Percentiles rank a stretch among this genome's conserved stretches.
These are phyloP conservation scores for Macrobrachium rosenbergii DNA, from an alignment of 1,140 invertebrate species.

Conservation along the genomic window DNA sequence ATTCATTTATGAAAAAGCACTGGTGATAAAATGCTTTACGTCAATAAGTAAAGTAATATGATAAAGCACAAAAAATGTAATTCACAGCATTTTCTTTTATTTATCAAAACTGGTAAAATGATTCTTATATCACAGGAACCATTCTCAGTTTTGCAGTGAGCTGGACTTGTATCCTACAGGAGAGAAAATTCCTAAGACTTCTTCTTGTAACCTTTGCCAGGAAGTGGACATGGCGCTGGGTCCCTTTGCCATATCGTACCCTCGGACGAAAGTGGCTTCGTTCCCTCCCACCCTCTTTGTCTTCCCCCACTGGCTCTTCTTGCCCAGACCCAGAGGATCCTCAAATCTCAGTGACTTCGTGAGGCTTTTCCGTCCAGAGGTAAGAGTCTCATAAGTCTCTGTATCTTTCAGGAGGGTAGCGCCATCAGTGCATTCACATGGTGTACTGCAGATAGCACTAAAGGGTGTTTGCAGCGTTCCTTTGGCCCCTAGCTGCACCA, in stretches of 20 bases:
- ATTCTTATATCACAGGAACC: too few relatives aligned
- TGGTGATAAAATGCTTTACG: too few relatives aligned
- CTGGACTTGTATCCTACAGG: not conserved
- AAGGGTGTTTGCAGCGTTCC: too few relatives aligned
- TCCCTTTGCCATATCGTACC: slow-evolving; percentile 51
- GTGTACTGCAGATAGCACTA: too few relatives aligned
- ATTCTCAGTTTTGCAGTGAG: too few relatives aligned
- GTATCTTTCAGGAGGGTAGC: too few relatives aligned
- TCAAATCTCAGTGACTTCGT: slow-evolving; percentile 48
- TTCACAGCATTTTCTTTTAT: not conserved
- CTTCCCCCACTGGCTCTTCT: slow-evolving; percentile 43
- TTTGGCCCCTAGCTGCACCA: too few relatives aligned
- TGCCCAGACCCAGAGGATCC: slow-evolving; percentile 44
- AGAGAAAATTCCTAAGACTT: not conserved
- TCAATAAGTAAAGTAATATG: too few relatives aligned
- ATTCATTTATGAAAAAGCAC: too few relatives aligned
- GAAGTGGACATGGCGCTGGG: slow-evolving; percentile 55
- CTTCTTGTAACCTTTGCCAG: not conserved
- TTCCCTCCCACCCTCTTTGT: slow-evolving; percentile 43
- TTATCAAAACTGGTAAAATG: too few relatives aligned
- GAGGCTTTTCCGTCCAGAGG: slow-evolving; percentile 39
- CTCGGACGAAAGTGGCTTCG: slow-evolving; percentile 40
- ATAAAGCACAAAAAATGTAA: too few relatives aligned
- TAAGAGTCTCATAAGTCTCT: not conserved
- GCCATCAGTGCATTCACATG: too few relatives aligned